Conservation (phyloP, 2,113 vertebrate genomes). For the Ailurus styani region DNA sequence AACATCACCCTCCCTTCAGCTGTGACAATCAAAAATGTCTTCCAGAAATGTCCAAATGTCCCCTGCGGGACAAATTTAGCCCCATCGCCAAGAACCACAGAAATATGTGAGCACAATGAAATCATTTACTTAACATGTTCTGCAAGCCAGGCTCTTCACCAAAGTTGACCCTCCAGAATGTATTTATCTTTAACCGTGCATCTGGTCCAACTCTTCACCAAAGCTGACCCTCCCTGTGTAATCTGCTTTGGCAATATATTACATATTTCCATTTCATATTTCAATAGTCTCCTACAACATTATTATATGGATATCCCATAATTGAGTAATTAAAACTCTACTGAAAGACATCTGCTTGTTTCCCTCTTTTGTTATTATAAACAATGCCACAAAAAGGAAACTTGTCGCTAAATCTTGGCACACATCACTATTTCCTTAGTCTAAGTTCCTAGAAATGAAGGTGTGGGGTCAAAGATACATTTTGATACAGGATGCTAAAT, state of each 20-base stretch:
- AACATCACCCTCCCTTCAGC: not conserved
- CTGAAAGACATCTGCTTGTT: not conserved
- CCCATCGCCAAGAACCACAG: not conserved
- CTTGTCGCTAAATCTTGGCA: not conserved
- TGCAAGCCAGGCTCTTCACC: not conserved
- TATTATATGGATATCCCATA: not conserved
- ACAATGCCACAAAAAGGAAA: not conserved
- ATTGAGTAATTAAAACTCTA: not conserved
- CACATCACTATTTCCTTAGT: not conserved
- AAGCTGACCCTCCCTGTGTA: not conserved
- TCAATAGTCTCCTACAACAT: not conserved
- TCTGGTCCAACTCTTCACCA: not conserved
- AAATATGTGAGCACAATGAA: not conserved
- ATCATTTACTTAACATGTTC: not conserved
- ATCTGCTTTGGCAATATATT: not conserved
- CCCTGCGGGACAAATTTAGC: not conserved
- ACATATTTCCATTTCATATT: not conserved
- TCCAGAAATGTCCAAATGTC: not conserved
- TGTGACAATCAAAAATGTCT: constrained; percentile 1
- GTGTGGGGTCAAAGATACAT: not conserved
- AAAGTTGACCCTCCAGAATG: not conserved
- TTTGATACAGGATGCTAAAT: not conserved
- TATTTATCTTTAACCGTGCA: not conserved
- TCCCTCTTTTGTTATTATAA: not conserved
- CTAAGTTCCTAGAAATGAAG: not conserved